phyloP scores from a whole-genome alignment of 2,888 invertebrate genomes.

The Apamea crenata region DNA sequence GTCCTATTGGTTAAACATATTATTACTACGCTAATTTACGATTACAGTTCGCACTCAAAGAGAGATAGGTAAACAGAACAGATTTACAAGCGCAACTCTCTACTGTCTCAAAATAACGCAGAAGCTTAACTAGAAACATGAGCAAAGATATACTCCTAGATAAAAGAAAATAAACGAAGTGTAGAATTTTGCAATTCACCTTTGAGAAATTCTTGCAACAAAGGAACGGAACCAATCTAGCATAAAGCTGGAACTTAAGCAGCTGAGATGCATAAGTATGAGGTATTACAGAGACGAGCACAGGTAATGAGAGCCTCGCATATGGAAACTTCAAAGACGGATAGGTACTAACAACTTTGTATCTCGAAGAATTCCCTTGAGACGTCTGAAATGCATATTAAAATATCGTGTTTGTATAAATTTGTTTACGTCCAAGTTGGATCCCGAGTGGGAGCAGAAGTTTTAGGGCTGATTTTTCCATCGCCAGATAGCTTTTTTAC shows the following conservation, averaged over 20 bases:
- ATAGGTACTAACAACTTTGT: slow-evolving; percentile 38
- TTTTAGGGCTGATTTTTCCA: neutral
- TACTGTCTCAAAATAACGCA: neutral
- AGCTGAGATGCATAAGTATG: slow-evolving; percentile 46
- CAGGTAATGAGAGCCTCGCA: slow-evolving; percentile 39
- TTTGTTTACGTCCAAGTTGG: slow-evolving; percentile 28
- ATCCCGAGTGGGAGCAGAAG: neutral
- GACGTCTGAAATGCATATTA: slow-evolving; percentile 28
- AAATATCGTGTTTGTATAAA: slow-evolving; percentile 12
- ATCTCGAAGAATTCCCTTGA: slow-evolving; percentile 37
- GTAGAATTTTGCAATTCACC: slow-evolving; percentile 29
- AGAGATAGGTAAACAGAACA: neutral
- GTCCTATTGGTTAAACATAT: neutral
- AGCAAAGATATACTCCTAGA: slow-evolving; percentile 1
- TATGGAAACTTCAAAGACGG: slow-evolving; percentile 43
- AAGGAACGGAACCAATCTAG: slow-evolving; percentile 44
- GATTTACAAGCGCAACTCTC: neutral
- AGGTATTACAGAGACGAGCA: slow-evolving; percentile 20
- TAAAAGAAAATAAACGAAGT: slow-evolving; percentile 24
- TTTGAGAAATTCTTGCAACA: slow-evolving; percentile 28
- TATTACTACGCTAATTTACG: neutral
- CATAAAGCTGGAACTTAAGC: slow-evolving; percentile 25
- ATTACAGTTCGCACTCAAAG: neutral
- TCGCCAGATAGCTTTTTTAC: too few relatives aligned
- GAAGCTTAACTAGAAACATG: slow-evolving; percentile 1